phyloP scores from a whole-genome alignment of 2,888 invertebrate genomes.

The Phania funesta region DNA sequence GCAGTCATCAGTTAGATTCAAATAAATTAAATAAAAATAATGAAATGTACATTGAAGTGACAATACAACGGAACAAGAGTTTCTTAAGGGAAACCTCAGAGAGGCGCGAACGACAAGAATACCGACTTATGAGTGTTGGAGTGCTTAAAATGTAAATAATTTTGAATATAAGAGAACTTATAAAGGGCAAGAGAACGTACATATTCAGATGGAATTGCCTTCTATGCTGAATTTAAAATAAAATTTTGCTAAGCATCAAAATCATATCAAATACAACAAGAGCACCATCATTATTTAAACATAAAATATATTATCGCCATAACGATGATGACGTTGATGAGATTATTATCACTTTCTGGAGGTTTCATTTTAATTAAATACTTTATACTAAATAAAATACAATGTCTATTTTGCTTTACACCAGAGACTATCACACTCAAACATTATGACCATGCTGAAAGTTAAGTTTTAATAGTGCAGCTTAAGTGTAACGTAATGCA shows the following conservation, averaged over 20 bases:
- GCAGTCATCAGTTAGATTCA: constrained; percentile 21
- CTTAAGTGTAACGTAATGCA: too few relatives aligned
- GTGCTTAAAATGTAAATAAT: too few relatives aligned
- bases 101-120: background rate
- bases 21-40: constrained; percentile 18
- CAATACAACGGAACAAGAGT: constrained; percentile 2
- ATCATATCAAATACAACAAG: background rate
- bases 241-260: background rate
- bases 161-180: too few relatives aligned
- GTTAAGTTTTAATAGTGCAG: background rate
- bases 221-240: background rate
- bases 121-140: background rate
- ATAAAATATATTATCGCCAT: background rate
- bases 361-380: constrained; percentile 49
- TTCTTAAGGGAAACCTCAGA: background rate
- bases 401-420: constrained; percentile 11
- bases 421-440: background rate
- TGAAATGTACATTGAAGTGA: background rate
- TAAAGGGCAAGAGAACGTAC: too few relatives aligned
- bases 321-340: background rate
- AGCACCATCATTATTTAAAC: background rate
- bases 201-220: background rate
- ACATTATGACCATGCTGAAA: background rate
- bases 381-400: constrained; percentile 15
- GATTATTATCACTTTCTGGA: constrained; percentile 13